phyloP scores from a whole-genome alignment of 2,797 vertebrate species.

The Adelosebastes latens region DNA sequence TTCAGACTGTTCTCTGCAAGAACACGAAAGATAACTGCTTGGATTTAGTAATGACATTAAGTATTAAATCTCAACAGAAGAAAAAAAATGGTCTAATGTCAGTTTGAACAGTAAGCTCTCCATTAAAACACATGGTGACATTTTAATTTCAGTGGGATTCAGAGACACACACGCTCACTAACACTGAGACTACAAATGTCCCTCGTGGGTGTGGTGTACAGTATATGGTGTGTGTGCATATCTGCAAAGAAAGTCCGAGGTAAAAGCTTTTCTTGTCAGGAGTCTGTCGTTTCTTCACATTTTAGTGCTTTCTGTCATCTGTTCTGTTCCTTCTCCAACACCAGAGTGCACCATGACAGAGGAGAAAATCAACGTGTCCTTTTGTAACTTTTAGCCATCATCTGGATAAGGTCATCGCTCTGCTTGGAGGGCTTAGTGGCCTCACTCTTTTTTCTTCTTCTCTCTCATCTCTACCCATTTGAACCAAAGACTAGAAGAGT shows the following conservation, averaged over 20 bases:
- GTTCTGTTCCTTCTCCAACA: neutral
- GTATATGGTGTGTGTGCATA: neutral
- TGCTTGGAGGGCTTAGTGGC: conserved; percentile 9
- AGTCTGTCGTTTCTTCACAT: neutral
- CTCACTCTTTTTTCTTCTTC: neutral
- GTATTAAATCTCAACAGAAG: conserved; percentile 24
- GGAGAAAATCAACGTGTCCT: conserved; percentile 19
- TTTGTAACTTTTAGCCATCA: conserved; percentile 16
- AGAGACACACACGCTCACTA: neutral
- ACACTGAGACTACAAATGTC: neutral
- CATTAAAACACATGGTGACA: conserved; percentile 42
- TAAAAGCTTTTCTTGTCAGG: conserved; percentile 41
- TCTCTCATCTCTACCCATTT: conserved; percentile 16
- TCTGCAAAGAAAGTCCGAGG: neutral
- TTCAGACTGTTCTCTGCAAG: neutral
- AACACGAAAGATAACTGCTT: conserved; percentile 2
- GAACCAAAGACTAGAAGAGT: neutral
- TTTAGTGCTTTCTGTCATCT: conserved; percentile 11
- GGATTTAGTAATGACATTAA: conserved; percentile 29
- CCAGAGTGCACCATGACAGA: conserved; percentile 6
- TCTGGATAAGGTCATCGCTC: conserved; percentile 27
- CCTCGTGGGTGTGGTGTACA: neutral
- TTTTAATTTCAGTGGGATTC: conserved; percentile 40
- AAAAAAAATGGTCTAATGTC: neutral
- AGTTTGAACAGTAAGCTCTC: conserved; percentile 42